phyloP scores from a whole-genome alignment of 2,797 vertebrate genomes.

The Chelonia mydas region DNA sequence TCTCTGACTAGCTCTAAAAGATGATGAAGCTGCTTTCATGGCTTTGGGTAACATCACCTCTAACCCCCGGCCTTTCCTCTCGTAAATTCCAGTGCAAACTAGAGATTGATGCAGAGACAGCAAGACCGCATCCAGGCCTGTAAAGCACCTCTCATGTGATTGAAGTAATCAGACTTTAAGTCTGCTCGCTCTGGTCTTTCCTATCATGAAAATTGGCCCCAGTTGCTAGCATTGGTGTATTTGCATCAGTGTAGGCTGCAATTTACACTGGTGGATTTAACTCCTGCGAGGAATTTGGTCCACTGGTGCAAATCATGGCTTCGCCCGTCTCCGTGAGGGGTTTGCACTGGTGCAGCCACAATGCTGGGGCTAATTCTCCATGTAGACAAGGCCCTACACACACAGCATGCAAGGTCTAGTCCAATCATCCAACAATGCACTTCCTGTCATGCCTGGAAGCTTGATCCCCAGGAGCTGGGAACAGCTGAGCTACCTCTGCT shows the following conservation, averaged over 20 bases:
- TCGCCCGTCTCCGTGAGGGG: not conserved
- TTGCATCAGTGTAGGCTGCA: not conserved
- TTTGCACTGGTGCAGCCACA: not conserved
- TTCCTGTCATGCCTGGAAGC: not conserved
- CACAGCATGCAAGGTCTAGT: not conserved
- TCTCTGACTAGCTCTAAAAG: not conserved
- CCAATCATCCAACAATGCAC: not conserved
- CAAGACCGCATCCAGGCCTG: not conserved
- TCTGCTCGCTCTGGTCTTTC: not conserved
- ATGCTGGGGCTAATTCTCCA: not conserved
- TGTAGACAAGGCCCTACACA: not conserved
- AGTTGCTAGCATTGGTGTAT: not conserved
- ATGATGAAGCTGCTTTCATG: not conserved
- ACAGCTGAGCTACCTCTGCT: not conserved
- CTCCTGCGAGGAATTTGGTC: not conserved
- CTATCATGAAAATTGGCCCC: not conserved
- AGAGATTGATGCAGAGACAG: not conserved
- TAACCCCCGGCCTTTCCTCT: too few relatives aligned
- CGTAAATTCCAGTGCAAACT: not conserved
- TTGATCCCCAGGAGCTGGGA: not conserved
- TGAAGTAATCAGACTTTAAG: not conserved
- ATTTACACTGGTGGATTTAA: not conserved
- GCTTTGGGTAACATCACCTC: not conserved
- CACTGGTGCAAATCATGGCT: not conserved
- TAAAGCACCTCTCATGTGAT: not conserved